phyloP scores from a whole-genome alignment of 2,113 vertebrate genomes.

The Lota lota region DNA sequence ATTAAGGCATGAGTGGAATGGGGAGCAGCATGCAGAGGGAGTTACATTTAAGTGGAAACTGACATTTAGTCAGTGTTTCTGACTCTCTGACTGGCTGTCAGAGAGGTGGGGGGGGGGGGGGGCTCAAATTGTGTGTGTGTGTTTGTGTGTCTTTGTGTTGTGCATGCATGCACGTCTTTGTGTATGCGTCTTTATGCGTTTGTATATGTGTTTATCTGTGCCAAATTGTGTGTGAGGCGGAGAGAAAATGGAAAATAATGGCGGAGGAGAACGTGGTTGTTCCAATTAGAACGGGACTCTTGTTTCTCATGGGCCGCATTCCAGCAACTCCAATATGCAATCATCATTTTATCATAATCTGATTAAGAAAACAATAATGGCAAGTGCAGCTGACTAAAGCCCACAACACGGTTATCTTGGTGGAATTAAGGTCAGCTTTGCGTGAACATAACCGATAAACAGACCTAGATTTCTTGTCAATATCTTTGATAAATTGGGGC shows the following conservation, averaged over 20 bases:
- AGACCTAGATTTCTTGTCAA: too few relatives aligned
- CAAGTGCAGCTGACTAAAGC: too few relatives aligned
- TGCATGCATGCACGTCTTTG: neutral
- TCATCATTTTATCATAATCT: too few relatives aligned
- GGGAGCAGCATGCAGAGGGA: conserved; percentile 19
- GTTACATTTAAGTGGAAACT: conserved; percentile 46
- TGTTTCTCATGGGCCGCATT: too few relatives aligned
- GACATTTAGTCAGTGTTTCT: conserved; percentile 47
- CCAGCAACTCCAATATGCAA: too few relatives aligned
- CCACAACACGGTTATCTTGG: too few relatives aligned
- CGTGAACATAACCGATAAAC: too few relatives aligned
- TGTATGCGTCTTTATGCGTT: neutral
- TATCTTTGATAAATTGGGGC: too few relatives aligned
- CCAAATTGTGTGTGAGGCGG: neutral
- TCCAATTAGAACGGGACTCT: too few relatives aligned
- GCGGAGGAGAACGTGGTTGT: too few relatives aligned
- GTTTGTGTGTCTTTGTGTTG: neutral
- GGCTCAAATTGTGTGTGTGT: conserved; percentile 3
- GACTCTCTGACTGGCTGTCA: conserved; percentile 10
- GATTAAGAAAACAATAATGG: too few relatives aligned
- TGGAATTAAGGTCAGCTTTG: too few relatives aligned
- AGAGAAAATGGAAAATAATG: neutral
- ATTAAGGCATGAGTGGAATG: conserved; percentile 40
- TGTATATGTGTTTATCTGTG: neutral
- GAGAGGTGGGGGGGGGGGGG: conserved; percentile 21